phyloP scores from a whole-genome alignment of 2,797 vertebrate species.

The Helicolenus hilgendorfi region DNA sequence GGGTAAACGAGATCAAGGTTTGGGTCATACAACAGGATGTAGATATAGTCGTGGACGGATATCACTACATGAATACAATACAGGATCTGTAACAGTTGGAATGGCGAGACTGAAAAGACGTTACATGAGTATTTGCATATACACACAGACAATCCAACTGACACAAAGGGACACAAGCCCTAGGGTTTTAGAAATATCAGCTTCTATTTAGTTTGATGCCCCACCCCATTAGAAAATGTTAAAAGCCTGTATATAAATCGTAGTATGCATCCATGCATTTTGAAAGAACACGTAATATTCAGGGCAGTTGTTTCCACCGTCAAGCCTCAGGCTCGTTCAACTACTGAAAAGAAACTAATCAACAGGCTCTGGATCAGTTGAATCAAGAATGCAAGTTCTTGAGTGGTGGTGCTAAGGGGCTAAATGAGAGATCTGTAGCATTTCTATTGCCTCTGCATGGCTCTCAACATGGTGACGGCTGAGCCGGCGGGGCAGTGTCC shows the following conservation, averaged over 20 bases:
- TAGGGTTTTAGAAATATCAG: not conserved
- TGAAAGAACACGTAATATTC: not conserved
- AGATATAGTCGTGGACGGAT: not conserved
- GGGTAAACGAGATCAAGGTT: not conserved
- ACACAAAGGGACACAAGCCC: not conserved
- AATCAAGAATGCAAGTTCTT: not conserved
- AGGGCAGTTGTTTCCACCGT: not conserved
- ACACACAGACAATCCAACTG: not conserved
- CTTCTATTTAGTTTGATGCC: not conserved
- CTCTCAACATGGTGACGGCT: too few relatives aligned
- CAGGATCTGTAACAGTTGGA: not conserved
- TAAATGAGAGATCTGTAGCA: too few relatives aligned
- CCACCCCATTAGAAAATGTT: too few relatives aligned
- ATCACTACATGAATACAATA: not conserved
- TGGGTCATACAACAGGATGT: not conserved
- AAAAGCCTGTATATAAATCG: too few relatives aligned
- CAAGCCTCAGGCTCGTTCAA: not conserved
- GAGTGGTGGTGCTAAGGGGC: too few relatives aligned
- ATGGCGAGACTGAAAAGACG: not conserved
- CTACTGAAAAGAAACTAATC: not conserved
- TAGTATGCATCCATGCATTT: not conserved
- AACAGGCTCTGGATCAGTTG: constrained; percentile 1
- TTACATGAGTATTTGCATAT: constrained; percentile 20
- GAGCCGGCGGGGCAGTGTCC: too few relatives aligned
- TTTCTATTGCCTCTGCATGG: too few relatives aligned